Evolutionary conservation across 2,113 vertebrate species (phyloP), one percentile per base, ranked within the genome.

Genomic region (Leucosticte australis): DNA sequence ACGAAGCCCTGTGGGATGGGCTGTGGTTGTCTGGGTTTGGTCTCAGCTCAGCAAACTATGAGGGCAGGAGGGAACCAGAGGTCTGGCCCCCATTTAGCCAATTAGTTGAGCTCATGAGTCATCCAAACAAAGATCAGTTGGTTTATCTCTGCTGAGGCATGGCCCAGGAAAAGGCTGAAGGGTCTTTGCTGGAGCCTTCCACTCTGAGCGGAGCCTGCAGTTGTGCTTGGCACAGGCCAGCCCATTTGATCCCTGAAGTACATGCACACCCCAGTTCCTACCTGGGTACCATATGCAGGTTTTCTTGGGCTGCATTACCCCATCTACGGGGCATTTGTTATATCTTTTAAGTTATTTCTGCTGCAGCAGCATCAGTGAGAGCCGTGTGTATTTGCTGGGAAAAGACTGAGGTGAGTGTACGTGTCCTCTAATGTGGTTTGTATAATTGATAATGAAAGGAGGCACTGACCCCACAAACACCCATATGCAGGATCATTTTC

Each of bases 91-190:
- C 50, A 92, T 92, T 89, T 90, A 93, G 60, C 52, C 79, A 88
- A 96, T 94, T 88, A 96, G 85, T 70, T 90, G 67, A 94, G 88
- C 64, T 53, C 57, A 69, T 88, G 90, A 89, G 55, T 96, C 85
- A 95, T 80, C 79, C 64, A 65, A 80, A 89, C 0, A 28, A 89
- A 33, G 41, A 89, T 87, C 73, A 33, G 73, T 83, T 68, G 57
- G 50, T 68, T 78, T 76, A 15, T 82, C 62, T 83, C 31, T 76
- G 63, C 4, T 4, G 83, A 73, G 57, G 21, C 11, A 73, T 35
- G 23, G 67, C 67, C 50, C 5, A 15, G 49, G 7, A 56, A 82
- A 64, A 59, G 19, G 35, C 35, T 76, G 56, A 73, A 42, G 30
- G 44, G 44, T 59, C 57, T 91, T 87, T 69, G 44, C 49, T 86